Evolutionary conservation across 2,113 vertebrate genomes (phyloP).

Genomic region (Phoenicopterus ruber): DNA sequence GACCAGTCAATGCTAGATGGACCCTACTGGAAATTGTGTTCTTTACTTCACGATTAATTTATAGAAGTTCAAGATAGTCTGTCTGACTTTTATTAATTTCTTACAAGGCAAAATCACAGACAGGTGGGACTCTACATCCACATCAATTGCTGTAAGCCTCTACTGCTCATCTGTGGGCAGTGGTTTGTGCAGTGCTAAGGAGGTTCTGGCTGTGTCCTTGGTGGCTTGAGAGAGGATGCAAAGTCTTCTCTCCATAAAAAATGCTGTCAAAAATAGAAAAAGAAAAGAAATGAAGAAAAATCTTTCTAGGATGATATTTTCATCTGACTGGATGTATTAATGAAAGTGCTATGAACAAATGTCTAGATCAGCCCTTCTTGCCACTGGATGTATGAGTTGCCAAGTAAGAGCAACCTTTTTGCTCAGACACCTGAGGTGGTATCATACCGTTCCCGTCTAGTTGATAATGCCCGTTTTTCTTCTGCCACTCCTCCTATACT

Average conservation of each 20-base stretch:
- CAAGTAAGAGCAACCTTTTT: neutral
- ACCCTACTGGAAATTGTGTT: neutral
- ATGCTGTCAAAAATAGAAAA: neutral
- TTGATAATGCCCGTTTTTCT: neutral
- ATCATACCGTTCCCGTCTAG: neutral
- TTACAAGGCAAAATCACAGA: neutral
- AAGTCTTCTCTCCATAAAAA: neutral
- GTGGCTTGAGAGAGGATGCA: neutral
- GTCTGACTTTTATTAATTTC: neutral
- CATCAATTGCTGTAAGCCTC: neutral
- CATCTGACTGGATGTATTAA: neutral
- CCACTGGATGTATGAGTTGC: neutral
- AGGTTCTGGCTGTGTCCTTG: neutral
- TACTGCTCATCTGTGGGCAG: neutral
- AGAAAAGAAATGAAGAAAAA: neutral
- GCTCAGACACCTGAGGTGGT: rapidly evolving
- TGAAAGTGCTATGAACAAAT: neutral
- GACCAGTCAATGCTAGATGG: neutral
- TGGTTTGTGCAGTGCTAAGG: neutral
- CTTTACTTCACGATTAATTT: neutral
- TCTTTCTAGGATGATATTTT: neutral
- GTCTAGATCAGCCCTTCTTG: neutral
- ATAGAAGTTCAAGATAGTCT: neutral
- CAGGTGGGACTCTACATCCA: neutral
- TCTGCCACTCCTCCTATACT: neutral